phyloP scores from a whole-genome alignment of 2,797 vertebrate species.

The Sebastes trivittatus region DNA sequence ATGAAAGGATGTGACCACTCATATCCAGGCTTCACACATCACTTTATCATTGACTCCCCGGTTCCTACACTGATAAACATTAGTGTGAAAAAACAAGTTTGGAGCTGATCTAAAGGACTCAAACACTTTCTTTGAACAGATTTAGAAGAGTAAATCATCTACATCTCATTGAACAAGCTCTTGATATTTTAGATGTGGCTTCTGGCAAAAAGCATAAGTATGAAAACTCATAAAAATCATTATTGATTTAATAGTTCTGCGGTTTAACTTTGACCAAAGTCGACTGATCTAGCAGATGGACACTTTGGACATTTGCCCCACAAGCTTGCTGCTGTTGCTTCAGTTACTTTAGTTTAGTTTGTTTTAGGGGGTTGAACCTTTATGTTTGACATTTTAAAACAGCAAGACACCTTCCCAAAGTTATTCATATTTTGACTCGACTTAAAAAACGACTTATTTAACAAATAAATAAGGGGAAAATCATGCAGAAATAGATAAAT shows the following conservation, averaged over 20 bases:
- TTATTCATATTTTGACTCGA: too few relatives aligned
- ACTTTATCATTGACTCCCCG: neutral
- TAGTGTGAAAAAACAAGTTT: neutral
- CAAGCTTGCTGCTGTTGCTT: neutral
- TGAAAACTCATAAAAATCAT: conserved; percentile 1
- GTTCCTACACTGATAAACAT: conserved; percentile 3
- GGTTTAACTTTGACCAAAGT: neutral
- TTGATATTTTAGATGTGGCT: neutral
- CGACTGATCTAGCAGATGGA: neutral
- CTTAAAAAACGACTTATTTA: too few relatives aligned
- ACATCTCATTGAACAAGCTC: neutral
- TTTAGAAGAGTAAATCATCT: neutral
- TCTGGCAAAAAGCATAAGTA: neutral
- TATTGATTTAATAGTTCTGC: neutral
- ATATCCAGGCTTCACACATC: conserved; percentile 27
- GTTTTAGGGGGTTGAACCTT: neutral
- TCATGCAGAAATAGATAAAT: too few relatives aligned
- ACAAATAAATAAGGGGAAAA: too few relatives aligned
- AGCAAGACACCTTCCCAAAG: too few relatives aligned
- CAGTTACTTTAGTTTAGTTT: neutral
- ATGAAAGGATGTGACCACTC: conserved; percentile 51
- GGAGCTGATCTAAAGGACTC: neutral
- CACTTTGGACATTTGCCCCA: neutral
- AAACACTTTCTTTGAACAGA: neutral
- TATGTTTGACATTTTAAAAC: too few relatives aligned